Evolutionary conservation across 2,797 vertebrate genomes (phyloP).

Genomic region (Sebastes vulpes): DNA sequence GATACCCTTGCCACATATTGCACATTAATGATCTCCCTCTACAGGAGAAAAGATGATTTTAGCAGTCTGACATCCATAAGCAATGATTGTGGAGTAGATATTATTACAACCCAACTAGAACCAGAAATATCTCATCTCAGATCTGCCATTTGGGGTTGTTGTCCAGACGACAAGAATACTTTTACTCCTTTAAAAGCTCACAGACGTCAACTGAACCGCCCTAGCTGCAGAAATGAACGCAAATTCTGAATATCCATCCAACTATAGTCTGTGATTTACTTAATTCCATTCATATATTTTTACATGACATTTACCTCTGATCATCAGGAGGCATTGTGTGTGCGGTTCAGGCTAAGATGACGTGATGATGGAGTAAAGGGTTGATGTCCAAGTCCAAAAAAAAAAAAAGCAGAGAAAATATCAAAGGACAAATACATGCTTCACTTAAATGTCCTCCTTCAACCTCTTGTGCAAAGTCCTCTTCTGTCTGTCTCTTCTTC

Average conservation of each 20-base stretch:
- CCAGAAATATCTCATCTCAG: slow-evolving; percentile 13
- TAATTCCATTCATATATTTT: not conserved
- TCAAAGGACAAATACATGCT: slow-evolving; percentile 27
- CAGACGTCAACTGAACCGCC: not conserved
- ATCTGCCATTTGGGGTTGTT: not conserved
- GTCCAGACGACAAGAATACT: not conserved
- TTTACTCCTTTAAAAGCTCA: not conserved
- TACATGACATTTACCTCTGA: not conserved
- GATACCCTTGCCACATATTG: slow-evolving; percentile 77
- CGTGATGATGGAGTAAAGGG: slow-evolving; percentile 4
- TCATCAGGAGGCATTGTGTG: slow-evolving; percentile 8
- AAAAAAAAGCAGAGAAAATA: not conserved
- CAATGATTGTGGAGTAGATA: not conserved
- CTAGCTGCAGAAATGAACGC: not conserved
- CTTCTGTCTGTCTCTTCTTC: slow-evolving; percentile 18
- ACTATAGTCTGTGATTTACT: slow-evolving; percentile 13
- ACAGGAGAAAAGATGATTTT: slow-evolving; percentile 26
- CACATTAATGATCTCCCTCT: slow-evolving; percentile 65
- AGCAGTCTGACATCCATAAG: slow-evolving; percentile 44
- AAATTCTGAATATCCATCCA: slow-evolving; percentile 13
- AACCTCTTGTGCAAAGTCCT: slow-evolving; percentile 16
- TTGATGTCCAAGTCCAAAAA: slow-evolving; percentile 15
- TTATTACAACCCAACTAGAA: not conserved
- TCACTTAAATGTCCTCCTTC: slow-evolving; percentile 13
- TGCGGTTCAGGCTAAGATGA: slow-evolving; percentile 17